Conservation (phyloP, 2,888 invertebrate species). For the Clistopyga incitator region DNA sequence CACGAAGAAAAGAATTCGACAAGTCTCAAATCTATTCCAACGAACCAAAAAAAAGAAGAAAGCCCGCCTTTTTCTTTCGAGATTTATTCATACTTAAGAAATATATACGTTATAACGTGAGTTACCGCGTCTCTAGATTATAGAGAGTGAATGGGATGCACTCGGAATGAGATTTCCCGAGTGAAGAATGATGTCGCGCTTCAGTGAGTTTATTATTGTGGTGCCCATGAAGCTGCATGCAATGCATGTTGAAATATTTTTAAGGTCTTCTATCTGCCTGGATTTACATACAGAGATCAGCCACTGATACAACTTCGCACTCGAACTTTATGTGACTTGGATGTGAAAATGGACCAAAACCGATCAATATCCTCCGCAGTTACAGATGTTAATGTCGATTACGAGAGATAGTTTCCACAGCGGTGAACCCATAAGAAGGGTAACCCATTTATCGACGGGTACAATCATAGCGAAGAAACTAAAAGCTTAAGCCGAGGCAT, state of each 20-base stretch:
- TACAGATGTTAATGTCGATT: neutral
- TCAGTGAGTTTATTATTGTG: conserved; percentile 51
- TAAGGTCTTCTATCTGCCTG: conserved; percentile 1
- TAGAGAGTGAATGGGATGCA: conserved; percentile 47
- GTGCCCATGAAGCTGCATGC: conserved; percentile 37
- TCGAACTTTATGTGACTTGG: neutral
- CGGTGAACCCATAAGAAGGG: neutral
- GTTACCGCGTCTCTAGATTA: conserved; percentile 35
- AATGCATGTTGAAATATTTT: conserved; percentile 50
- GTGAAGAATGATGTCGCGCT: conserved; percentile 71
- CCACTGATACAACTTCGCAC: neutral
- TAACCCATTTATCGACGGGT: neutral
- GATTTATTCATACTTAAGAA: conserved; percentile 39
- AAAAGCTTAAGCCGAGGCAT: neutral
- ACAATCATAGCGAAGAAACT: neutral
- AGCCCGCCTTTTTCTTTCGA: neutral
- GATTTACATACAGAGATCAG: neutral
- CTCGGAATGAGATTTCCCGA: conserved; percentile 64
- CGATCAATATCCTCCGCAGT: neutral
- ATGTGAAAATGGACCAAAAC: too few relatives aligned
- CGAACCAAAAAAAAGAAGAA: too few relatives aligned
- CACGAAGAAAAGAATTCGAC: neutral
- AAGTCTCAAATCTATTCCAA: neutral
- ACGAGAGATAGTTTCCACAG: neutral
- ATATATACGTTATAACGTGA: conserved; percentile 31